Evolutionary conservation across 2,113 vertebrate genomes (phyloP).

Genomic region (Tringa solitaria): DNA sequence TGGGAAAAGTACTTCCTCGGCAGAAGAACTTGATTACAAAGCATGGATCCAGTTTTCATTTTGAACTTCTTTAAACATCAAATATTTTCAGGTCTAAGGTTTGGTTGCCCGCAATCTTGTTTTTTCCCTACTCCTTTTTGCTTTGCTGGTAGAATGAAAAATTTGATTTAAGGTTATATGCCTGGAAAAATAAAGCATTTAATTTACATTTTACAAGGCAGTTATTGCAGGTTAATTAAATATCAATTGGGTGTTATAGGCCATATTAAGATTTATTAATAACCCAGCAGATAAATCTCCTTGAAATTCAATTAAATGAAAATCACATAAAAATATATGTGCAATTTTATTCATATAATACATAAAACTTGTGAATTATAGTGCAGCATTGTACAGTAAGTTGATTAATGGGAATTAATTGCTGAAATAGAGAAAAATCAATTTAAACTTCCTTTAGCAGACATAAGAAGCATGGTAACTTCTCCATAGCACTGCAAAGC

Average conservation of each 20-base stretch:
- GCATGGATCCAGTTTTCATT: background rate
- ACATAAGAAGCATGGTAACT: background rate
- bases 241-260: constrained; percentile 72
- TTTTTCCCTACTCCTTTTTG: background rate
- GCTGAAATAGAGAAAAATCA: constrained; percentile 47
- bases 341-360: constrained; percentile 66
- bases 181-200: constrained; percentile 64
- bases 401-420: constrained; percentile 68
- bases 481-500: background rate
- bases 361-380: constrained; percentile 67
- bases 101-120: background rate
- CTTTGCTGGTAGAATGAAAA: constrained; percentile 5
- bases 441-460: constrained; percentile 34
- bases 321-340: constrained; percentile 71
- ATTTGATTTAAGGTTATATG: constrained; percentile 40
- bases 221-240: constrained; percentile 75
- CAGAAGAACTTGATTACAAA: background rate
- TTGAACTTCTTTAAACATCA: background rate
- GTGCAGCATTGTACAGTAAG: constrained; percentile 22
- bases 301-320: constrained; percentile 75
- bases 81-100: background rate
- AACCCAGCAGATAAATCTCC: constrained; percentile 72
- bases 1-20: background rate
- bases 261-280: constrained; percentile 77
- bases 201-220: constrained; percentile 72